Percentiles rank a stretch among this genome's conserved stretches.
These are phyloP conservation scores for Gymnothorax reevesii DNA, from an alignment of 2,797 vertebrate species.

Conservation along the genomic window DNA sequence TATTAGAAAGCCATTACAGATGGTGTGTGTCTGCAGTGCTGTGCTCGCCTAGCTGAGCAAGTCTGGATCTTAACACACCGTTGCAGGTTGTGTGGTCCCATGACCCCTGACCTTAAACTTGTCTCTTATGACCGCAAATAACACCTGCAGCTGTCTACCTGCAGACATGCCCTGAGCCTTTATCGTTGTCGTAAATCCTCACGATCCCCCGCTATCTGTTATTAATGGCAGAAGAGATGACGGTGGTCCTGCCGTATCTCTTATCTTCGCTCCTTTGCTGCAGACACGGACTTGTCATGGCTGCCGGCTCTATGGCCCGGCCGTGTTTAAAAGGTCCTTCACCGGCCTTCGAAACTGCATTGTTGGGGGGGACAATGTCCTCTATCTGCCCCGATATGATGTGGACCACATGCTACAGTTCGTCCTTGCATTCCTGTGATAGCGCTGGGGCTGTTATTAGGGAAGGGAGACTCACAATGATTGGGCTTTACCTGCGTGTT, in stretches of 20 bases:
- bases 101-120: not conserved
- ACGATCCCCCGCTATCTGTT: slow-evolving; percentile 73
- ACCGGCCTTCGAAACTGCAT: not conserved
- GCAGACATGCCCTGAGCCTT: slow-evolving; percentile 60
- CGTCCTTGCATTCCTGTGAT: not conserved
- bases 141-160: slow-evolving; percentile 18
- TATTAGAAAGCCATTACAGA: no score
- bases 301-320: not conserved
- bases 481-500: not conserved
- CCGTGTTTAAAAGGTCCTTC: not conserved
- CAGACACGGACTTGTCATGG: not conserved
- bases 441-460: not conserved
- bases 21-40: not conserved
- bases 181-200: slow-evolving; percentile 74
- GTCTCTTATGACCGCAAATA: not conserved
- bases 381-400: not conserved
- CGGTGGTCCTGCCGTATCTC: slow-evolving; percentile 53
- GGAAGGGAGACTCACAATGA: not conserved
- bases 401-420: not conserved
- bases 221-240: slow-evolving; percentile 72
- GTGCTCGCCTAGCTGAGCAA: not conserved
- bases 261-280: slow-evolving; percentile 55
- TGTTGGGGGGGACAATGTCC: not conserved
- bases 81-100: not conserved
- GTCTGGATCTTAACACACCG: not conserved